phyloP scores from a whole-genome alignment of 2,888 invertebrate species.

The Synergus itoensis region DNA sequence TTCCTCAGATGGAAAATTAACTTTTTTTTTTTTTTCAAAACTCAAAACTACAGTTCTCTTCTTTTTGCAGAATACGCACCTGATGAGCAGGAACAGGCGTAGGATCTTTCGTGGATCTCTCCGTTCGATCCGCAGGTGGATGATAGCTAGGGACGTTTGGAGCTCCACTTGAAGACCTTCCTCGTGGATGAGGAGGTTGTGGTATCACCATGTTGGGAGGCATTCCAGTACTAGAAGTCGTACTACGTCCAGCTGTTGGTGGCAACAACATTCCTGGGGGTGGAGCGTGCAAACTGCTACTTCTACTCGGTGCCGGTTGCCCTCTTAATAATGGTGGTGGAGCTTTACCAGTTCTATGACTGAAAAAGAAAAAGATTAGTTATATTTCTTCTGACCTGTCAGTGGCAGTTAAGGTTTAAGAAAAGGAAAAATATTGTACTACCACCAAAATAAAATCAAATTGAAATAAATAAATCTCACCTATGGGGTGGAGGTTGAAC shows the following conservation, averaged over 20 bases:
- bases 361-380: slow-evolving; percentile 48
- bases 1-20: background rate
- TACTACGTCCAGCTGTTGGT: slow-evolving; percentile 79
- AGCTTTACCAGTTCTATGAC: slow-evolving; percentile 73
- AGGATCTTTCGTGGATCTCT: slow-evolving; percentile 76
- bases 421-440: background rate
- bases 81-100: slow-evolving; percentile 75
- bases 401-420: background rate
- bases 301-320: slow-evolving; percentile 74
- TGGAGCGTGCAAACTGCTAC: slow-evolving; percentile 77
- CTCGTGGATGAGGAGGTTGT: slow-evolving; percentile 78
- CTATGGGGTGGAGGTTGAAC: slow-evolving; percentile 70
- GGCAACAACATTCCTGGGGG: slow-evolving; percentile 79
- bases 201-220: slow-evolving; percentile 79
- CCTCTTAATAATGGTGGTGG: slow-evolving; percentile 75
- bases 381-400: no score
- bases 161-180: slow-evolving; percentile 69
- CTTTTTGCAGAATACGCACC: slow-evolving; percentile 59
- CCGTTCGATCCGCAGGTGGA: slow-evolving; percentile 75
- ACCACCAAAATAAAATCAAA: background rate
- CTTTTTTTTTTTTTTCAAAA: background rate
- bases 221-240: slow-evolving; percentile 78
- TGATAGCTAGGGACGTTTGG: slow-evolving; percentile 74
- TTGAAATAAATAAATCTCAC: slow-evolving; percentile 49
- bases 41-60: background rate